phyloP scores from a whole-genome alignment of 2,888 invertebrate genomes.

The Pomacea canaliculata region DNA sequence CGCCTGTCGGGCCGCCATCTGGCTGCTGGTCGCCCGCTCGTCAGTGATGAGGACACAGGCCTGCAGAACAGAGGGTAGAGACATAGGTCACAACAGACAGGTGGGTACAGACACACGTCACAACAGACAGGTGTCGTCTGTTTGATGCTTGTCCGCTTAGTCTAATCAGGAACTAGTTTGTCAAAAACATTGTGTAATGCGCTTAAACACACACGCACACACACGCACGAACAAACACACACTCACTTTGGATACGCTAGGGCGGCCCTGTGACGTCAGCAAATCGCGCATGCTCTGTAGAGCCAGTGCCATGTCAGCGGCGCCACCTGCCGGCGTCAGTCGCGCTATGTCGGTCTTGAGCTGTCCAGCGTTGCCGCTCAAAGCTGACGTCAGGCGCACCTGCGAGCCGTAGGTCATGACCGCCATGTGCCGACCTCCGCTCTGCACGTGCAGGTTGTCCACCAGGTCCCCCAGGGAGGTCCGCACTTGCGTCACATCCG shows the following conservation, averaged over 20 bases:
- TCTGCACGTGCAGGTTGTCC: slow-evolving; percentile 39
- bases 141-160: too few relatives aligned
- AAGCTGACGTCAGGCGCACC: slow-evolving; percentile 34
- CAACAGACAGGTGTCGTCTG: too few relatives aligned
- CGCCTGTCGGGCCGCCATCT: slow-evolving; percentile 64
- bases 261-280: slow-evolving; percentile 38
- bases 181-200: too few relatives aligned
- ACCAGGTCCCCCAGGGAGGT: slow-evolving; percentile 40
- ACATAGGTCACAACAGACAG: too few relatives aligned
- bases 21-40: slow-evolving; percentile 60
- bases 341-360: slow-evolving; percentile 27
- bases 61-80: neutral
- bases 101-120: too few relatives aligned
- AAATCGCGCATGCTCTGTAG: slow-evolving; percentile 40
- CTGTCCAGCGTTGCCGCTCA: slow-evolving; percentile 32
- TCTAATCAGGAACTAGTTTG: too few relatives aligned
- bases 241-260: slow-evolving; percentile 58
- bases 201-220: neutral
- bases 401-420: slow-evolving; percentile 41
- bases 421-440: slow-evolving; percentile 35
- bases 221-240: neutral
- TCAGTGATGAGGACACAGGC: slow-evolving; percentile 66
- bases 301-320: slow-evolving; percentile 43
- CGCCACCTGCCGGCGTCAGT: slow-evolving; percentile 38
- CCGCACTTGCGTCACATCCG: slow-evolving; percentile 45